Conservation (phyloP, 2,888 invertebrate species). For the Pterobdella sp. region DNA sequence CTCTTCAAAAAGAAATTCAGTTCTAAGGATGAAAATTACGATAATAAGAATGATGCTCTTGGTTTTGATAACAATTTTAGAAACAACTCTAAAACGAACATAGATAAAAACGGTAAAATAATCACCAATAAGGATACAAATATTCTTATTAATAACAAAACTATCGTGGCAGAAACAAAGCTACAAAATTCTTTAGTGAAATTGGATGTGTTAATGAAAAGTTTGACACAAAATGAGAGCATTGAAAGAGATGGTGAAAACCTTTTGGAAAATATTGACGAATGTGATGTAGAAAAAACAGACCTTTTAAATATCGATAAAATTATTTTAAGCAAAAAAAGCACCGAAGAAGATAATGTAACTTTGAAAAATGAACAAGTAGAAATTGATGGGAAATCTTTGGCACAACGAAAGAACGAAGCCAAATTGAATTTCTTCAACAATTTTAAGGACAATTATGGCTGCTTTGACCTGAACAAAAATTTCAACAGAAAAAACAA, state of each 20-base stretch:
- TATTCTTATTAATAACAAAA: neutral
- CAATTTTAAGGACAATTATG: neutral
- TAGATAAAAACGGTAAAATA: neutral
- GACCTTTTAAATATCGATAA: too few species aligned
- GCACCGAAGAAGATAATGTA: too few species aligned
- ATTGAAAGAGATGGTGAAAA: neutral
- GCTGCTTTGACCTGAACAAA: neutral
- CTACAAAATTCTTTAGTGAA: neutral
- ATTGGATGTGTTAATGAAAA: neutral
- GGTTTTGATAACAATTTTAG: neutral
- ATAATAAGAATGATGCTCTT: too few species aligned
- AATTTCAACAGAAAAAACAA: neutral
- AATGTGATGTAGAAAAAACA: too few species aligned
- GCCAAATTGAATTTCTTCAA: neutral
- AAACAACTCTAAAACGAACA: neutral
- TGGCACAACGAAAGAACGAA: neutral
- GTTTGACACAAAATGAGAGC: neutral
- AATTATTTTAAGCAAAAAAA: too few species aligned
- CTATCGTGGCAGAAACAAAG: neutral
- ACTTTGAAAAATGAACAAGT: too few species aligned
- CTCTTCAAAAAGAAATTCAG: too few species aligned
- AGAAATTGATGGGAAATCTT: neutral
- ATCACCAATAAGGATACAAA: neutral
- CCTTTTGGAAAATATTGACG: too few species aligned
- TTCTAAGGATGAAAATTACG: too few species aligned